Percentiles rank a stretch among this genome's conserved stretches.
These are phyloP conservation scores for Meriones psammophilus DNA, from an alignment of 2,797 vertebrate species.

Conservation along the genomic window DNA sequence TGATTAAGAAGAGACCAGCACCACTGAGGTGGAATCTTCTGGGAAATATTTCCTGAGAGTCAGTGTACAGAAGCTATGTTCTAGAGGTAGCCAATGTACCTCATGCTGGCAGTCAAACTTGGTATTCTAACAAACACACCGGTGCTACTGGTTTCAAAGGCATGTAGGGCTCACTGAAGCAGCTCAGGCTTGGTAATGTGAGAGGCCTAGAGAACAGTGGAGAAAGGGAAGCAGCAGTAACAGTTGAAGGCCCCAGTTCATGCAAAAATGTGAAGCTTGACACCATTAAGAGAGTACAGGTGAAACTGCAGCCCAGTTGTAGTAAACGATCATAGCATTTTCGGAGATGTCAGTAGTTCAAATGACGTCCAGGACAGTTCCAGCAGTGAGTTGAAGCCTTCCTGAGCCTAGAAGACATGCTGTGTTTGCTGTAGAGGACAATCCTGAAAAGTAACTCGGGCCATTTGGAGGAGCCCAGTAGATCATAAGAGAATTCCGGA, in stretches of 20 bases:
- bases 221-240: neutral
- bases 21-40: neutral
- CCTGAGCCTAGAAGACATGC: neutral
- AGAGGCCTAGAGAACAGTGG: neutral
- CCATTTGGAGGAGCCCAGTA: neutral
- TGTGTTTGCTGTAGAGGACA: neutral
- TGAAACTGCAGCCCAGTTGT: neutral
- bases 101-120: neutral
- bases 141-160: neutral
- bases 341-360: neutral
- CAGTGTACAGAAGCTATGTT: neutral
- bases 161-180: neutral
- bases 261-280: neutral
- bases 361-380: neutral
- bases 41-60: neutral
- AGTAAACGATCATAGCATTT: neutral
- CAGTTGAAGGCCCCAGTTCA: neutral
- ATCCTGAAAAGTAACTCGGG: too few relatives aligned
- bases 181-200: too few relatives aligned
- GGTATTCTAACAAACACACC: neutral
- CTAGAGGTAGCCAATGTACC: neutral
- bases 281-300: neutral
- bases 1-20: neutral
- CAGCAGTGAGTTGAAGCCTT: too few relatives aligned
- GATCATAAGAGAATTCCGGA: neutral